These are phyloP conservation scores for Cactoblastis cactorum DNA, from an alignment of 2,888 invertebrate species.

Conservation along the genomic window DNA sequence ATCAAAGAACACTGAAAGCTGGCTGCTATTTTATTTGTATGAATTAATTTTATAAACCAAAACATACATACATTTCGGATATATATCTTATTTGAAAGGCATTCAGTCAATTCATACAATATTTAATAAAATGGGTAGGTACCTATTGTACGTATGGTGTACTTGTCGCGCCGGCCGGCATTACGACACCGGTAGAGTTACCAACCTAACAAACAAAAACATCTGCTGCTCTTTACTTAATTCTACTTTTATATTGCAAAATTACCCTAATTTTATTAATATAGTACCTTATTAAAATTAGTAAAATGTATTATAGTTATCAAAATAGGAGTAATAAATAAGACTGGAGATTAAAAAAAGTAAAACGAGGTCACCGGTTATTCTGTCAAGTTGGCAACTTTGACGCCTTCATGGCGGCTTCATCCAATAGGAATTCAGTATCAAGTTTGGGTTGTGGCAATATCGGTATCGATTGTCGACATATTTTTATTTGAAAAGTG, in stretches of 20 bases:
- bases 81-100: neutral
- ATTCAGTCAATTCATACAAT: neutral
- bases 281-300: neutral
- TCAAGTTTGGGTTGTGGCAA: slow-evolving; percentile 25
- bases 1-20: too few relatives aligned
- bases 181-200: slow-evolving; percentile 24
- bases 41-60: too few relatives aligned
- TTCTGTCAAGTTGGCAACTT: slow-evolving; percentile 42
- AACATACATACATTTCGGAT: too few relatives aligned
- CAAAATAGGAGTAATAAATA: neutral
- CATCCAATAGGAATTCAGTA: slow-evolving; percentile 50
- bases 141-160: neutral
- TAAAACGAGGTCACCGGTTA: slow-evolving; percentile 26
- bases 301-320: neutral
- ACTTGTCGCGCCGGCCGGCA: slow-evolving; percentile 28
- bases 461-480: slow-evolving; percentile 37
- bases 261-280: neutral
- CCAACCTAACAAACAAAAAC: slow-evolving; percentile 42
- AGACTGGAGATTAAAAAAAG: slow-evolving; percentile 5
- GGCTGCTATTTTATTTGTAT: too few relatives aligned
- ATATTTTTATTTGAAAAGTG: neutral
- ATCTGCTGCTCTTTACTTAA: slow-evolving; percentile 33
- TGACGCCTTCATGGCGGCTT: slow-evolving; percentile 36
- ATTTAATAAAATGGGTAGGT: neutral
- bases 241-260: neutral